Conservation (phyloP, 2,113 vertebrate genomes). For the Myiozetetes cayanensis region DNA sequence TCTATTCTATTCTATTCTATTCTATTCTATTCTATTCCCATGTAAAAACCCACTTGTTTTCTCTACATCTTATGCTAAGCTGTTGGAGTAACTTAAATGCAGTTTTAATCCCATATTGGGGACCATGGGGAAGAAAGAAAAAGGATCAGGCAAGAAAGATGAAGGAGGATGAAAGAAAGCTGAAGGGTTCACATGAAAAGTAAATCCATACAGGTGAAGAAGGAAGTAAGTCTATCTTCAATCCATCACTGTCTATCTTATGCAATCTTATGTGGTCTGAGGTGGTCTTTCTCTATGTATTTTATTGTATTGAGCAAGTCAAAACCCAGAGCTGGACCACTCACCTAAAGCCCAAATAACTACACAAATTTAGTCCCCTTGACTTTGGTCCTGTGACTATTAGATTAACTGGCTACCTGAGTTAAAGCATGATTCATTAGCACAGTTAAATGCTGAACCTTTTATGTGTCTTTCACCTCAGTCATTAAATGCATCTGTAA, state of each 20-base stretch:
- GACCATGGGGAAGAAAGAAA: background rate
- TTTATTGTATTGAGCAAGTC: background rate
- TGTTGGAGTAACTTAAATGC: background rate
- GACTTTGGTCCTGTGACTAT: background rate
- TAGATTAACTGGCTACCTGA: background rate
- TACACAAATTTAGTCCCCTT: background rate
- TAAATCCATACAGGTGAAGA: background rate
- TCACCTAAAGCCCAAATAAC: background rate
- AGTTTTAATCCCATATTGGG: background rate
- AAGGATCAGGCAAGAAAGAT: background rate
- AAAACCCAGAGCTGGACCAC: background rate
- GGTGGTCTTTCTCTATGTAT: background rate
- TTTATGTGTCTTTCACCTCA: background rate
- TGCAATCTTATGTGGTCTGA: background rate
- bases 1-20: background rate
- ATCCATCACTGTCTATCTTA: background rate
- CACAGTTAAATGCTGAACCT: background rate
- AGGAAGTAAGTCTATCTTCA: background rate
- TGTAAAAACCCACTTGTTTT: background rate
- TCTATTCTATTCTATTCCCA: background rate
- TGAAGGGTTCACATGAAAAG: background rate
- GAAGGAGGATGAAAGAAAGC: background rate
- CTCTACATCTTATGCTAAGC: background rate
- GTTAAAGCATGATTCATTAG: background rate
- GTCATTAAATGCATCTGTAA: background rate